Percentiles rank a stretch among this genome's conserved stretches.
Evolutionary conservation across 1,140 invertebrate genomes (phyloP).

Genomic region (Penaeus vannamei): DNA sequence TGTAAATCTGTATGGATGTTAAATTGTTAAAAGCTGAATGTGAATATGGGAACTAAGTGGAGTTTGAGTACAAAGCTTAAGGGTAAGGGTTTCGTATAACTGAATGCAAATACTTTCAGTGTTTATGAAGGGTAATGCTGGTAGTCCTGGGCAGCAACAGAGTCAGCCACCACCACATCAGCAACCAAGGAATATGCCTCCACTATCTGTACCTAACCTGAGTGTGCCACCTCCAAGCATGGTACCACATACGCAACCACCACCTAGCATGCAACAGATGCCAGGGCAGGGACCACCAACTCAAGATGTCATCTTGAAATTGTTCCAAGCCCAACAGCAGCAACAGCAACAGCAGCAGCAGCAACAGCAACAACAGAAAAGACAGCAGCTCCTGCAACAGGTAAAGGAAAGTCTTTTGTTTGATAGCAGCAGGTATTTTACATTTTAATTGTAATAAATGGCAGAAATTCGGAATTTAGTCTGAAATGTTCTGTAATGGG

Average conservation of each 20-base stretch:
- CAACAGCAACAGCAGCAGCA: slow-evolving; percentile 50
- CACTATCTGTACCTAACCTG: slow-evolving; percentile 49
- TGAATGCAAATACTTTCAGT: slow-evolving; percentile 37
- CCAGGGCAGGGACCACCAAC: slow-evolving; percentile 33
- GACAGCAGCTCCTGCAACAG: slow-evolving; percentile 18
- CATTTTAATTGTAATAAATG: slow-evolving; percentile 25
- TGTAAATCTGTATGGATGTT: too few species aligned
- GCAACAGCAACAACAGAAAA: slow-evolving; percentile 37
- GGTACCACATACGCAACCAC: slow-evolving; percentile 46
- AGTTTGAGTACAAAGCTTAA: neutral
- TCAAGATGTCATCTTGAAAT: slow-evolving; percentile 37
- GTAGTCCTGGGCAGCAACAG: slow-evolving; percentile 43
- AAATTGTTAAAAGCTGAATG: neutral
- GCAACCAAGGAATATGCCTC: slow-evolving; percentile 34
- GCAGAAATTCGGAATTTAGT: neutral
- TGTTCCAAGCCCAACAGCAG: slow-evolving; percentile 39
- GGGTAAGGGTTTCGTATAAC: neutral
- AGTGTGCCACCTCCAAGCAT: slow-evolving; percentile 57
- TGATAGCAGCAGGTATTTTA: neutral
- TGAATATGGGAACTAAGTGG: neutral
- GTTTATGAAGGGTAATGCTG: slow-evolving; percentile 56
- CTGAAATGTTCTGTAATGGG: too few species aligned
- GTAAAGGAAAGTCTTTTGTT: too few species aligned
- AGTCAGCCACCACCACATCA: slow-evolving; percentile 25
- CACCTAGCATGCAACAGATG: slow-evolving; percentile 46